These are phyloP conservation scores for Crax fasciolata DNA, from an alignment of 2,797 vertebrate genomes.

Conservation along the genomic window DNA sequence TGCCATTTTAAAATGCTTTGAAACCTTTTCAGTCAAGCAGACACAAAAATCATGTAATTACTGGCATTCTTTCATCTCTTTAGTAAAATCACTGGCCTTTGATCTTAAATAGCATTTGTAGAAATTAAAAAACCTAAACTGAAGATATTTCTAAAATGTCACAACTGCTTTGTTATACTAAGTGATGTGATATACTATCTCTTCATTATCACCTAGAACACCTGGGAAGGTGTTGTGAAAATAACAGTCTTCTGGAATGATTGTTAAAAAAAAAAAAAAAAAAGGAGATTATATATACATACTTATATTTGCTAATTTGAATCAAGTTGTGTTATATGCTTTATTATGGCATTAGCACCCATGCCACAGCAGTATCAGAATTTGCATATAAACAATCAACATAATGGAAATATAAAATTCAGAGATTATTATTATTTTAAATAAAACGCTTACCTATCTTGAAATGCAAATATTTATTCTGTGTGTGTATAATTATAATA, in stretches of 20 bases:
- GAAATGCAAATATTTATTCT: slow-evolving; percentile 72
- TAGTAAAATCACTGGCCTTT: slow-evolving; percentile 70
- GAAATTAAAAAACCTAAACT: slow-evolving; percentile 85
- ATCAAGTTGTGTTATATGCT: slow-evolving; percentile 40
- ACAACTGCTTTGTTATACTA: slow-evolving; percentile 83
- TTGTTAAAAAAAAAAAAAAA: slow-evolving; percentile 54
- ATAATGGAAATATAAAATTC: slow-evolving; percentile 43
- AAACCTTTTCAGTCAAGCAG: slow-evolving; percentile 70
- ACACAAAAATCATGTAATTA: slow-evolving; percentile 84
- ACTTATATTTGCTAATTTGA: slow-evolving; percentile 50
- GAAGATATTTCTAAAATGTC: slow-evolving; percentile 90
- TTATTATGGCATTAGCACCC: slow-evolving; percentile 75
- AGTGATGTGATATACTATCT: slow-evolving; percentile 86
- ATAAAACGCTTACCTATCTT: slow-evolving; percentile 65
- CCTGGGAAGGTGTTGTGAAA: slow-evolving; percentile 82
- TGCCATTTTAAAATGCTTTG: slow-evolving; percentile 67
- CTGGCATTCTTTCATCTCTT: slow-evolving; percentile 85
- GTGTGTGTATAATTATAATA: slow-evolving; percentile 60
- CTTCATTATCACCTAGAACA: slow-evolving; percentile 89
- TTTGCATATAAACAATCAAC: slow-evolving; percentile 78
- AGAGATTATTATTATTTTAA: slow-evolving; percentile 64
- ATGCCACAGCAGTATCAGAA: slow-evolving; percentile 74
- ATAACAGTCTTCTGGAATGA: slow-evolving; percentile 77
- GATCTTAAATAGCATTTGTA: slow-evolving; percentile 67
- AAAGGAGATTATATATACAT: slow-evolving; percentile 9